Base-by-base conservation (phyloP, 1,140 invertebrate genomes). In the Bicyclus anynana region DNA sequence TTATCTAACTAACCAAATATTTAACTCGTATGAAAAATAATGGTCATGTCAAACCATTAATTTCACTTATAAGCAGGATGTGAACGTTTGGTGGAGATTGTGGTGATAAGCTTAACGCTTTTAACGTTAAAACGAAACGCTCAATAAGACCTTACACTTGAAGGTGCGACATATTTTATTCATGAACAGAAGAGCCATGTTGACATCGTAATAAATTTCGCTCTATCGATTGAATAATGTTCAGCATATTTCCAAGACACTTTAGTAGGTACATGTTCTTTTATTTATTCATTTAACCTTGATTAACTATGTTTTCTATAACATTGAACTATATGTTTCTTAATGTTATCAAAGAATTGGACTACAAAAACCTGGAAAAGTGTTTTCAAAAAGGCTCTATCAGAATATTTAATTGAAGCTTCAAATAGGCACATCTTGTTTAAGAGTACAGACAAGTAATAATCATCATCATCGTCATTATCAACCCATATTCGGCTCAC, bases 51-150 rank as follows among this genome's bases (percentile, higher is more conserved):
- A 72, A 65, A 69, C 72, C 78, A 80, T 87, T 87, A 81, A 78
- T 78, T 76, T 80, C 69, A 79, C 53, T 81, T 78, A 57, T 67
- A 70, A 71, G 59, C 75, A 77, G 74, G 71, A 78, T 83, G 69
- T 69, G 60, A 58, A 56, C 49, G 62, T 67, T 69, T 57, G 49
- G 42, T 49, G 16, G 26, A 69, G 57, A 61, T 63, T 33, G 53
- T 52, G 17, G 3, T 14, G 46, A 54, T 60, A 27, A 53, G 12
- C 5, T 21, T 21, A 9, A 35, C 42, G 42, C 6, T 52, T 27
- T 52, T 52, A n/a, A 37, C 14, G 21, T 16, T 42, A 16, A 52
- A 40, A 16, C 44, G 38, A 29, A 53, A 53, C 17, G 20, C 16
- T 40, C 6, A 26, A 52, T 9, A 52, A 52, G 48, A 26, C 33